Base-by-base conservation (phyloP, 2,113 vertebrate genomes). In the Microcebus ravelobensis region DNA sequence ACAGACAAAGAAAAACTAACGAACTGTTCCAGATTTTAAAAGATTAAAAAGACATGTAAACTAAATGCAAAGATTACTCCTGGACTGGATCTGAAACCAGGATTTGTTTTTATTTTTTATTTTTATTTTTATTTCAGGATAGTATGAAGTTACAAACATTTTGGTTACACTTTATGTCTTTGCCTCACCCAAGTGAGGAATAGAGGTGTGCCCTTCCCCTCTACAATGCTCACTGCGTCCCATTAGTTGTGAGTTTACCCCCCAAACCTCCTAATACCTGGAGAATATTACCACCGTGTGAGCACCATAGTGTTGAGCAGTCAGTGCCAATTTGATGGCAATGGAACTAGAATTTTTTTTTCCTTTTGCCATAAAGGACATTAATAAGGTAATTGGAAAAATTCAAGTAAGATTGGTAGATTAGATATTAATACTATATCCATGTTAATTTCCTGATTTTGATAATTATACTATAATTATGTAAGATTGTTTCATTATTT, bases 361-460 rank as follows among this genome's bases (percentile, higher is more conserved):
- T 90, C 31, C 34, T 83, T 86, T 61, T 65, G 39, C 42, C 50
- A 74, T 91, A 61, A 86, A 95, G 29, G 29, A 48, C 4, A 23
- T 50, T 70, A 76, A 87, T 61, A 85, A 1, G 12, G 80, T 55
- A 92, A 90, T n/a, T 29, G 36, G 61, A 23, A 92, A 86, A 70
- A 79, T 94, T 67, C 27, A 76, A 73, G 1, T 61, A 42, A 63
- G 15, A 12, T 70, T 96, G 36, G 0, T 52, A 82, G 27, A 81
- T 85, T 61, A 88, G 27, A 12, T 86, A 83, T 87, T 87, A 95
- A 80, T 12, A 71, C 20, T 95, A 1, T 63, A 29, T 92, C 29
- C 11, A 18, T 71, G 42, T 25, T 92, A 87, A 86, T 73, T 90
- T 90, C 52, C 57, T 90, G 48, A 67, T 74, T 92, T 85, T n/a